phyloP scores from a whole-genome alignment of 2,888 invertebrate genomes.

The Stenoptilia bipunctidactyla region DNA sequence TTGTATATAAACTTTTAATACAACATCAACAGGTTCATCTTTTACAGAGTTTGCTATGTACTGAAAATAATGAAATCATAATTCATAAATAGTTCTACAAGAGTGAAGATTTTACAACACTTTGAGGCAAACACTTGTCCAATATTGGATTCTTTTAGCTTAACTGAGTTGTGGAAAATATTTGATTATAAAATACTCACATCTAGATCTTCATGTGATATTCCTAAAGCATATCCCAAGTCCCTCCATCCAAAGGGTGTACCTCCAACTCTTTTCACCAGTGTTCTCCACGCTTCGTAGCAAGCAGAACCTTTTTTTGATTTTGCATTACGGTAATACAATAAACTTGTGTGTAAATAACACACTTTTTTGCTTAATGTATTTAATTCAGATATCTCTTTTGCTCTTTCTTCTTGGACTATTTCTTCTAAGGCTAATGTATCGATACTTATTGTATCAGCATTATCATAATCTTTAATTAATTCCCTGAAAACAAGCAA shows the following conservation, averaged over 20 bases:
- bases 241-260: conserved; percentile 51
- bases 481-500: conserved; percentile 36
- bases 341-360: conserved; percentile 44
- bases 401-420: conserved; percentile 38
- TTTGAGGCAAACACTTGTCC: not conserved
- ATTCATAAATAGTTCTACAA: conserved; percentile 2
- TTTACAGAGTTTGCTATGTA: conserved; percentile 66
- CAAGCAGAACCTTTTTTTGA: conserved; percentile 44
- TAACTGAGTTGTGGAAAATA: not conserved
- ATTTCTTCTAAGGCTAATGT: conserved; percentile 45
- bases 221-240: conserved; percentile 41
- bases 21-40: conserved; percentile 66
- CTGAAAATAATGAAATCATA: conserved; percentile 28
- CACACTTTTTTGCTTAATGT: conserved; percentile 47
- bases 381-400: conserved; percentile 41
- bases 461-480: conserved; percentile 32
- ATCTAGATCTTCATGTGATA: conserved; percentile 48
- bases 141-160: not conserved
- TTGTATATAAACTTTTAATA: conserved; percentile 64
- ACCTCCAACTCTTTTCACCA: conserved; percentile 50
- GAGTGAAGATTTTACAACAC: not conserved
- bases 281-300: conserved; percentile 47
- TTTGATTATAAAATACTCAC: conserved; percentile 28
- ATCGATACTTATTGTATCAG: conserved; percentile 48
- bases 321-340: conserved; percentile 50